Base-by-base conservation (phyloP, 2,797 vertebrate genomes). In the Lemur catta region DNA sequence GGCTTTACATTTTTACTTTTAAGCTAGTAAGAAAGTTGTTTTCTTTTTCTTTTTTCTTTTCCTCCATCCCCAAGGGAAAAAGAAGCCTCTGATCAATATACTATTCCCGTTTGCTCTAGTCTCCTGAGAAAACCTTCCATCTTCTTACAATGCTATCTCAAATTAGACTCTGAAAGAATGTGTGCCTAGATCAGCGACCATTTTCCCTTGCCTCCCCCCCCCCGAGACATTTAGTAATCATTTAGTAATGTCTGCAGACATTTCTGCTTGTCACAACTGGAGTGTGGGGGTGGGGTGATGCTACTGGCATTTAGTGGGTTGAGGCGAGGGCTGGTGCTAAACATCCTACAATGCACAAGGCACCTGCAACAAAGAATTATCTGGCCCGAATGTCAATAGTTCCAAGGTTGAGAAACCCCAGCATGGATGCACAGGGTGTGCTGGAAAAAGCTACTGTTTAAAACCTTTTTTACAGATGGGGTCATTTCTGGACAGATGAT, bases 11-110 rank as follows among this genome's bases (percentile, higher is more conserved):
- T 75, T 96, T 88, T 76, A 74, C 78, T 96, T 92, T 97, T 76
- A 93, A 93, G 88, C 17, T 55, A 81, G 46, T 82, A 38, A 95
- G 74, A 92, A 94, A 93, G 84, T 93, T 91, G 33, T 84, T 94
- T 94, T 87, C 22, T 35, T 67, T 86, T 33, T 12, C 38, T 17
- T 74, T 43, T 85, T 79, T 79, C 6, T 71, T 46, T 65, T 8
- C 46, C 43, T 30, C 78, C 20, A 63, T 43, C 78, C 41, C 24
- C 61, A 35, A 1, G 38, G 80, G 41, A 7, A 78, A 71, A 92
- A 79, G 76, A 61, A 81, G 7, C n/a, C 26, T 84, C 52, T 95
- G 78, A 84, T 86, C 85, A 78, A 92, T 76, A 46, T 55, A 67
- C 41, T 84, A 46, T n/a, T 75, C 72, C 78, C 59, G 63, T 91